phyloP scores from a whole-genome alignment of 2,888 invertebrate genomes.

The Quadroppia sp. region DNA sequence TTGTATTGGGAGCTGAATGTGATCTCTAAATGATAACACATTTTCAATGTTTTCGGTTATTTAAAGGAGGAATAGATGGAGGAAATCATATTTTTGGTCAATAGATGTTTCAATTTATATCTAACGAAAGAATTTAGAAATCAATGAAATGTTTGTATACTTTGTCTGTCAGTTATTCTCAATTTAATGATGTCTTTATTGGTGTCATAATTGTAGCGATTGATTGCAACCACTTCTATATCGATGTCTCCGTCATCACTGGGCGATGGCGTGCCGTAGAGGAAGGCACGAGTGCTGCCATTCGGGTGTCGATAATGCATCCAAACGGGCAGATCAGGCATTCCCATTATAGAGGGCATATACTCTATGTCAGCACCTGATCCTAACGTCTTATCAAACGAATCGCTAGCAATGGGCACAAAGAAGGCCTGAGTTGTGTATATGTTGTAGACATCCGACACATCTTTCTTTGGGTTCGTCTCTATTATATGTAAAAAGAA shows the following conservation, averaged over 20 bases:
- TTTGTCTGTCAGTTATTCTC: slow-evolving; percentile 31
- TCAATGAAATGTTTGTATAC: slow-evolving; percentile 18
- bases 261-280: slow-evolving; percentile 72
- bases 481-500: background rate
- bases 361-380: slow-evolving; percentile 50
- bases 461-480: slow-evolving; percentile 14
- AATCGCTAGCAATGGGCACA: slow-evolving; percentile 42
- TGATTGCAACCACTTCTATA: slow-evolving; percentile 47
- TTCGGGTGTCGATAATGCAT: slow-evolving; percentile 75
- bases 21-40: too few relatives aligned
- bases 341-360: slow-evolving; percentile 67
- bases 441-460: slow-evolving; percentile 36
- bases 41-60: too few relatives aligned
- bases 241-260: slow-evolving; percentile 45
- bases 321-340: slow-evolving; percentile 82
- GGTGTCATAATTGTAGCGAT: slow-evolving; percentile 36
- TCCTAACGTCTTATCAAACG: background rate
- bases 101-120: too few relatives aligned
- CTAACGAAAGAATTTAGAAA: too few relatives aligned
- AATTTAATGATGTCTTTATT: slow-evolving; percentile 34
- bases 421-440: slow-evolving; percentile 46
- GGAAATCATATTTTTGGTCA: too few relatives aligned
- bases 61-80: too few relatives aligned
- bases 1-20: too few relatives aligned
- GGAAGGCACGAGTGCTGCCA: slow-evolving; percentile 70